Evolutionary conservation across 1,140 invertebrate species (phyloP).

Genomic region (Drosophila ogumai): DNA sequence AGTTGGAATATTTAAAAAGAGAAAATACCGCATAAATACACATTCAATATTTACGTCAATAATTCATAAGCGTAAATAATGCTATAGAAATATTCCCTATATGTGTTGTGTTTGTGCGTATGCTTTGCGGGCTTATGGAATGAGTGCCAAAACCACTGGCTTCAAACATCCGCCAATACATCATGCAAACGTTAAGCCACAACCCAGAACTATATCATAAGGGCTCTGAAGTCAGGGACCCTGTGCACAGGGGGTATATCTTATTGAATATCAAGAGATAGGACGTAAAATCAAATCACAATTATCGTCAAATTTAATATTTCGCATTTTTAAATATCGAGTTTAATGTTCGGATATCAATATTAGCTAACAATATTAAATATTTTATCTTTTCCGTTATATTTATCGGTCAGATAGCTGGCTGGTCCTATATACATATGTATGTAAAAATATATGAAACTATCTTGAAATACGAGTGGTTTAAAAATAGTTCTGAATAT

Average conservation of each 20-base stretch:
- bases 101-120: constrained; percentile 1
- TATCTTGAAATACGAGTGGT: too few relatives aligned
- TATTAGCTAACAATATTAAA: too few relatives aligned
- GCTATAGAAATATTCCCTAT: constrained; percentile 50
- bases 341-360: too few relatives aligned
- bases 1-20: constrained; percentile 58
- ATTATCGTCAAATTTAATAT: too few relatives aligned
- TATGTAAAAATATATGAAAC: too few relatives aligned
- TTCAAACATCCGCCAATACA: constrained; percentile 56
- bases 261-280: too few relatives aligned
- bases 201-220: constrained; percentile 41
- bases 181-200: constrained; percentile 58
- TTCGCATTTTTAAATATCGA: too few relatives aligned
- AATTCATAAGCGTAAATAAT: constrained; percentile 63
- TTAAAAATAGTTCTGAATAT: too few relatives aligned
- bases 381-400: too few relatives aligned
- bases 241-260: neutral
- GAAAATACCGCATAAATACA: constrained; percentile 54
- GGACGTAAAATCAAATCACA: too few relatives aligned
- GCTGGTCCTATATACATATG: too few relatives aligned
- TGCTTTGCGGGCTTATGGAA: constrained; percentile 23
- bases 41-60: constrained; percentile 61
- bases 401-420: too few relatives aligned
- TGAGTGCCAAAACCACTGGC: constrained; percentile 39
- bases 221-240: neutral